Percentiles rank a stretch among this genome's conserved stretches.
phyloP scores from a whole-genome alignment of 1,140 invertebrate species.

The Paramacrobiotus metropolitanus region DNA sequence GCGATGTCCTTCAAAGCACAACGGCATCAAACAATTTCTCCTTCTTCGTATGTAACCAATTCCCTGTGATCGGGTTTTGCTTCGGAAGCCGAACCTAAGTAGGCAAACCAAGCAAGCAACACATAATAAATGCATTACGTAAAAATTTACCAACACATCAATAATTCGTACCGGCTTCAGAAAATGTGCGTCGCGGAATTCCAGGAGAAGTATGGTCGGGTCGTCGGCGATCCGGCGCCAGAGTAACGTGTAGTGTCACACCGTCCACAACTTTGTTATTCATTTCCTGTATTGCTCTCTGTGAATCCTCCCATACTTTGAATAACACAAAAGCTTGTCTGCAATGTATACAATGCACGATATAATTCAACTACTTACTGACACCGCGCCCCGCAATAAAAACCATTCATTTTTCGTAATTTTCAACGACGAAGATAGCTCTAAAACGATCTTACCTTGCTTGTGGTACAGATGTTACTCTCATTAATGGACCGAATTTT shows the following conservation, averaged over 20 bases:
- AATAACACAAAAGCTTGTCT: background rate
- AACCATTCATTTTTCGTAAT: too few relatives aligned
- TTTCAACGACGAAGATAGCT: too few relatives aligned
- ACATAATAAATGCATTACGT: background rate
- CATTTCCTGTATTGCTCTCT: background rate
- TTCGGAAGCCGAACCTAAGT: background rate
- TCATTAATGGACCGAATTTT: background rate
- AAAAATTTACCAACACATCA: background rate
- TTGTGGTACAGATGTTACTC: background rate
- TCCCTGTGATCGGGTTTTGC: background rate
- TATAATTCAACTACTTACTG: background rate
- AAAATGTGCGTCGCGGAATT: too few relatives aligned
- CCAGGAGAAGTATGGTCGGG: background rate
- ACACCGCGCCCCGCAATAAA: background rate
- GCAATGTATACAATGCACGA: background rate
- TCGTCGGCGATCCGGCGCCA: background rate
- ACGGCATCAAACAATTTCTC: background rate
- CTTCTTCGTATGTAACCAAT: background rate
- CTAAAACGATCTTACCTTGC: background rate
- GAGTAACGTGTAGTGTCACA: background rate
- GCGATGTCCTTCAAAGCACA: too few relatives aligned
- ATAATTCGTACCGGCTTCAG: too few relatives aligned
- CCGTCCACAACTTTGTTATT: background rate
- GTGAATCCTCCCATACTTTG: conserved; percentile 4
- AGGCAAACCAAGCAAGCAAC: background rate